phyloP scores from a whole-genome alignment of 1,140 invertebrate genomes.

The Saccostrea cuccullata region DNA sequence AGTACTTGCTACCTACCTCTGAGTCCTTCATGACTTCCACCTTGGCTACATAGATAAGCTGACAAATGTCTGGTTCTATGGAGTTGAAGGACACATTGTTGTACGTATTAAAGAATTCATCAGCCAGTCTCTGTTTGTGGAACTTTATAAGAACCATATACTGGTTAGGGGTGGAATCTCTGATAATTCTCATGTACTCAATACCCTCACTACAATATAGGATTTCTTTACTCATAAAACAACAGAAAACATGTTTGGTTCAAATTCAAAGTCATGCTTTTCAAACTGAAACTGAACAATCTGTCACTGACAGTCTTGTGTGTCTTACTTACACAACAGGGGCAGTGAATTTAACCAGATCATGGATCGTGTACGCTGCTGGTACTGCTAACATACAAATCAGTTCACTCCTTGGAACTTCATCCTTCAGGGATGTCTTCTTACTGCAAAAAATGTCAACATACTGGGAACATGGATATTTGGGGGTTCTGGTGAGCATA shows the following conservation, averaged over 20 bases:
- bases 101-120: conserved; percentile 94
- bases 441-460: conserved; percentile 79
- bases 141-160: conserved; percentile 98
- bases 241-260: conserved; percentile 10
- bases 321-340: conserved; percentile 84
- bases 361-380: conserved; percentile 93
- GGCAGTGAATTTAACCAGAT: conserved; percentile 95
- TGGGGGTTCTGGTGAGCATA: too few species aligned
- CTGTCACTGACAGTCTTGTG: neutral
- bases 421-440: conserved; percentile 80
- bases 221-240: neutral
- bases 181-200: conserved; percentile 93
- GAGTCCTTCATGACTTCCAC: conserved; percentile 87
- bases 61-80: conserved; percentile 93
- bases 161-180: conserved; percentile 91
- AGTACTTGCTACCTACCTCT: conserved; percentile 79
- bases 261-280: neutral
- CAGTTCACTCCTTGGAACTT: conserved; percentile 86
- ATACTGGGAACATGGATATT: neutral
- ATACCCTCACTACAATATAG: conserved; percentile 85
- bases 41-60: conserved; percentile 95
- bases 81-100: conserved; percentile 96
- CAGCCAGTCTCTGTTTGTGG: conserved; percentile 86
- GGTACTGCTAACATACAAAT: conserved; percentile 95
- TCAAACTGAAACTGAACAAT: neutral